These are phyloP conservation scores for Morus bassanus DNA, from an alignment of 2,797 vertebrate species.

Conservation along the genomic window DNA sequence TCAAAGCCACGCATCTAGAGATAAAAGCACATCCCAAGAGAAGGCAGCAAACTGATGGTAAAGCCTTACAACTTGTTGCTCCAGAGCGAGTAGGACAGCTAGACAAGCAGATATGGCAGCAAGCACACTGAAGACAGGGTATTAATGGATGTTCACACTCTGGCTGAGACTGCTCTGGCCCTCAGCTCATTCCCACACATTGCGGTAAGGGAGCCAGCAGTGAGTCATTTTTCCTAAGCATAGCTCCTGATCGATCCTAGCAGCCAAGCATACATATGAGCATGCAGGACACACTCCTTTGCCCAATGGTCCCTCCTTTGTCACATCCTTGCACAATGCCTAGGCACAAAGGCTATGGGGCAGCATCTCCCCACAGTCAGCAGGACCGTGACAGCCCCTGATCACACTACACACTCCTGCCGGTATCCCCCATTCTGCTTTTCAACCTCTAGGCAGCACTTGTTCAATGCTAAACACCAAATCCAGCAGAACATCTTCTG, in stretches of 20 bases:
- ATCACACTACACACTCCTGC: fast-evolving
- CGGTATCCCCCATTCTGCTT: not conserved
- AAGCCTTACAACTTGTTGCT: not conserved
- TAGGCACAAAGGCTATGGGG: not conserved
- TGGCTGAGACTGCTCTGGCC: not conserved
- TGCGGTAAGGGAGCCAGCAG: not conserved
- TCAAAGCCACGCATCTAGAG: not conserved
- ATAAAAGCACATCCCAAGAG: not conserved
- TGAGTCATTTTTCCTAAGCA: not conserved
- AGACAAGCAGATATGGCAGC: not conserved
- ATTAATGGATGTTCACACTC: not conserved
- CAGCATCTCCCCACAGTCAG: not conserved
- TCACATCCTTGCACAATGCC: not conserved
- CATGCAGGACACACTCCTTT: not conserved
- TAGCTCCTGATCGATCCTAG: not conserved
- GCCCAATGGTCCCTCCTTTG: not conserved
- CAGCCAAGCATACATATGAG: not conserved
- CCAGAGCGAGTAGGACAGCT: not conserved
- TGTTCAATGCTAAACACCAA: not conserved
- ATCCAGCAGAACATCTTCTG: not conserved
- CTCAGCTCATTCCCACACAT: not conserved
- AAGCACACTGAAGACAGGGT: fast-evolving
- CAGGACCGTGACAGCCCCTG: fast-evolving
- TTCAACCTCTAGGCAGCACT: not conserved
- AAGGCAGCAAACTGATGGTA: not conserved